Evolutionary conservation across 2,797 vertebrate species (phyloP), one percentile per base, ranked within the genome.

Genomic region (Pantherophis vulpinus): DNA sequence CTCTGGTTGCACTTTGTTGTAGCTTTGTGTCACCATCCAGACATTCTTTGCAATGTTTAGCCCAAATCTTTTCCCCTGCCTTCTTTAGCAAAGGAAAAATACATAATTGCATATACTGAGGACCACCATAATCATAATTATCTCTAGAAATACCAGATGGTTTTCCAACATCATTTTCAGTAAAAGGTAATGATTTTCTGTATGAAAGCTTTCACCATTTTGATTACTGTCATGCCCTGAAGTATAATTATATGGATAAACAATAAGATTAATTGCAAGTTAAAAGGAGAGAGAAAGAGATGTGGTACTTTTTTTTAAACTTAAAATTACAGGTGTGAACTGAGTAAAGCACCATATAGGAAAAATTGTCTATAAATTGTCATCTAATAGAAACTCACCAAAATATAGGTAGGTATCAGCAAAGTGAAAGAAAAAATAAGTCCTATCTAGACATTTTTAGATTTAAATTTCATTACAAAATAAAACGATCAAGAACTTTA

Each of bases 331-430:
- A 96, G 95, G 96, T 96, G 96, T 93, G 94, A 0, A 93, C 92
- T 95, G 89, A 96, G 89, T 0, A 0, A 94, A 93, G 92, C 92
- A 93, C 94, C 93, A 87, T 92, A 93, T 90, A 94, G 89, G 23
- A n/a, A 16, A n/a, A 7, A n/a, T n/a, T 83, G 42, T 61, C 74
- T 86, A 20, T 89, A 96, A 92, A 95, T 95, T 95, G 54, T 94
- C 95, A 95, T 94, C 95, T 95, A 37, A 96, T 94, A 94, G 87
- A 95, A 95, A 94, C 96, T 96, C 96, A 94, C 94, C 86, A 92
- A 89, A 60, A 89, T 60, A 56, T 32, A 42, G 51, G 59, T 58
- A 63, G 59, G 11, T 66, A 79, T 60, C 20, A 3, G 9, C 6
- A 70, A 63, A 74, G 18, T 55, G 25, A 56, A 83, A 51, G 25